Conservation (phyloP, 1,140 invertebrate species). For the Cyphomyrmex costatus region DNA sequence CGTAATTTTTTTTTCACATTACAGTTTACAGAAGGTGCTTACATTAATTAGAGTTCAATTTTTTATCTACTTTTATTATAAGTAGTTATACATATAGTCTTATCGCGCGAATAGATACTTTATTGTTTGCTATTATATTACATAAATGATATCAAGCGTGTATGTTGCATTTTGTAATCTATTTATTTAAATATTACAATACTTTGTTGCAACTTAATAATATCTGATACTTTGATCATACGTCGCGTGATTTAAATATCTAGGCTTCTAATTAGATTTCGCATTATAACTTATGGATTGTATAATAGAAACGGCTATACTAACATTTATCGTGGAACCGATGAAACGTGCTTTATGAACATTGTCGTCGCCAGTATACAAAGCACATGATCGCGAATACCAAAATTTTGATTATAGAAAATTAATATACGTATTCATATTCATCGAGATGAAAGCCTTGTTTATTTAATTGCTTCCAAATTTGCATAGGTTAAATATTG, state of each 20-base stretch:
- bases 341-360: constrained; percentile 70
- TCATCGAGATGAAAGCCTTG: neutral
- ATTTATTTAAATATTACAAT: constrained; percentile 33
- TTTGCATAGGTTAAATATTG: constrained; percentile 14
- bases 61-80: neutral
- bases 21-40: neutral
- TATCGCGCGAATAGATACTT: neutral
- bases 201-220: neutral
- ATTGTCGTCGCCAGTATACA: constrained; percentile 64
- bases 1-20: neutral
- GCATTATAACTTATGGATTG: constrained; percentile 66
- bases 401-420: constrained; percentile 43
- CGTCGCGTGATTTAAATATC: constrained; percentile 27
- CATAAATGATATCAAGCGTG: neutral
- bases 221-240: constrained; percentile 56
- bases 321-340: constrained; percentile 59
- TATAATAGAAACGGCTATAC: constrained; percentile 73
- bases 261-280: constrained; percentile 74
- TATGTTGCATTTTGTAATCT: constrained; percentile 3
- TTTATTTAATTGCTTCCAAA: neutral
- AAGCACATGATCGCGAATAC: constrained; percentile 51
- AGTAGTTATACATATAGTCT: neutral
- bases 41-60: neutral
- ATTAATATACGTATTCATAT: constrained; percentile 19
- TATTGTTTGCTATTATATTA: neutral